Evolutionary conservation across 2,888 invertebrate genomes (phyloP), one percentile per base, ranked within the genome.

Genomic region (Altica lythri): DNA sequence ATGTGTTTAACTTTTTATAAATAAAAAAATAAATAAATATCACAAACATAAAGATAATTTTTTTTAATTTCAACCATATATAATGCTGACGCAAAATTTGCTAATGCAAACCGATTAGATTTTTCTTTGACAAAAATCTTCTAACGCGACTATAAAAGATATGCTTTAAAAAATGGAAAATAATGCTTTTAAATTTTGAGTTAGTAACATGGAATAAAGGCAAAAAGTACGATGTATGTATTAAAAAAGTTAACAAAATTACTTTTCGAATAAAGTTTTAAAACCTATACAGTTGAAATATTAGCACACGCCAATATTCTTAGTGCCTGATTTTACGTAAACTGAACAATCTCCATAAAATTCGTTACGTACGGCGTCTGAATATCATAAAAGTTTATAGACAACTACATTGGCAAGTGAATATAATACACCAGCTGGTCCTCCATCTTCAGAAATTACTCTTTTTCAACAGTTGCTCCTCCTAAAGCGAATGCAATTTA

Each of bases 321-420:
- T 35, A 46, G 35, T 35, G 49, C 49, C 42, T 32, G 49, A 49
- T 49, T 49, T 30, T 32, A 25, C 30, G 32, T 40, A 30, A 49
- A 32, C 49, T 32, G 16, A 49, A 42, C 49, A 49, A 49, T 49
- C 49, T 40, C 40, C 49, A 49, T 49, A 49, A 49, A 49, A 49
- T 49, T 40, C 16, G 22, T 49, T 40, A 40, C n/a, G n/a, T n/a
- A n/a, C n/a, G n/a, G n/a, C n/a, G n/a, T 32, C 49, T 42, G 49
- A 49, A 49, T 42, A 42, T 42, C 55, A 51, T 51, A 51, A 55
- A 55, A 55, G 46, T 51, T 51, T 51, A 55, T 42, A 50, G 55
- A 54, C 38, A 44, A 49, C 30, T 49, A 34, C 40, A 35, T 48
- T 40, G 27, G 46, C 40, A 53, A 46, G 46, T 45, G 46, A 55